A percentile compares a stretch with the other conserved stretches of the same genome.
Conservation (phyloP, 2,113 vertebrate species). For the Vombatus ursinus region DNA sequence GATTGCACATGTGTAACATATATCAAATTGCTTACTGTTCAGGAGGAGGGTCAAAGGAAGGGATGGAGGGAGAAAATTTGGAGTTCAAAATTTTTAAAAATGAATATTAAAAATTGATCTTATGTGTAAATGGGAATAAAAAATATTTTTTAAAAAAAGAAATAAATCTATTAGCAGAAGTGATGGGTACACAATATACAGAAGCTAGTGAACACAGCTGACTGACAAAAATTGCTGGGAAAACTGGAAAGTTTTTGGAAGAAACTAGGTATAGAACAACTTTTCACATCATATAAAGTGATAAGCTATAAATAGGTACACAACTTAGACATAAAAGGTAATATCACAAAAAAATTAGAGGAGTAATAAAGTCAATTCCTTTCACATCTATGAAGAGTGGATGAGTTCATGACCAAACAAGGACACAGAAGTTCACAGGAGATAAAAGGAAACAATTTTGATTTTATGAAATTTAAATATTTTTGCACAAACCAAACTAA, state of each 20-base stretch:
- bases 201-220: neutral
- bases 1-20: neutral
- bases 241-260: neutral
- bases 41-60: neutral
- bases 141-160: neutral
- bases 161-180: neutral
- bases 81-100: neutral
- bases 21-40: neutral
- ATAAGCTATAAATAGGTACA: neutral
- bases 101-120: neutral
- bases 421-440: neutral
- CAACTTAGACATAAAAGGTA: neutral
- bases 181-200: neutral
- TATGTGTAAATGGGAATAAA: neutral
- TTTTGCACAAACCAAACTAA: neutral
- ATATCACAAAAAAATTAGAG: neutral
- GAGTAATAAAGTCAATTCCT: neutral
- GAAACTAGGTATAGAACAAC: neutral
- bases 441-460: neutral
- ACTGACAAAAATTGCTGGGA: neutral
- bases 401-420: neutral
- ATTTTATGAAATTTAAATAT: neutral
- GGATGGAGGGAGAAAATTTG: neutral
- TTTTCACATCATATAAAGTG: neutral
- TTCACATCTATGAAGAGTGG: neutral